phyloP scores from a whole-genome alignment of 2,888 invertebrate genomes.

The Rotaria socialis region DNA sequence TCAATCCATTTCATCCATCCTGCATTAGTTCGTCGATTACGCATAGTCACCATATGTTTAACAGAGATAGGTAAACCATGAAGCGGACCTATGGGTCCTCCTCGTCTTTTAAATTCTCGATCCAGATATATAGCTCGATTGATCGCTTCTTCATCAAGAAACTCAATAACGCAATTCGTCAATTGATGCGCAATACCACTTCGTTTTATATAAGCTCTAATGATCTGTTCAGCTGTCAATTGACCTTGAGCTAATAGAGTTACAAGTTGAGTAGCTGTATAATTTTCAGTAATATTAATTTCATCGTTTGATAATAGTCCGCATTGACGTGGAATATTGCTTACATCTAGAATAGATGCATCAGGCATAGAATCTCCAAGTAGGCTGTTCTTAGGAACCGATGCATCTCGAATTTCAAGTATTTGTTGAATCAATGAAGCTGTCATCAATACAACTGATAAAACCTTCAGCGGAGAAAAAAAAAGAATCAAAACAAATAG shows the following conservation, averaged over 20 bases:
- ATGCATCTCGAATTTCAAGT: background rate
- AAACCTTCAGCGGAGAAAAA: no score
- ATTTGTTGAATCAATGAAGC: background rate
- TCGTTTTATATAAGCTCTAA: background rate
- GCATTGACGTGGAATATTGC: background rate
- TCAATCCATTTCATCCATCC: background rate
- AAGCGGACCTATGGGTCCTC: no score
- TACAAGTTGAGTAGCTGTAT: background rate
- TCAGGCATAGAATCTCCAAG: background rate
- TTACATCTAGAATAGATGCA: background rate
- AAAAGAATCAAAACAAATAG: no score
- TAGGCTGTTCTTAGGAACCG: background rate
- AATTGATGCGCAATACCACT: background rate
- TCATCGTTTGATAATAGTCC: background rate
- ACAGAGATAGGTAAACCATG: no score
- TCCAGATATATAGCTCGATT: no score
- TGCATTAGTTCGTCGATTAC: background rate
- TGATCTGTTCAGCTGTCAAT: background rate
- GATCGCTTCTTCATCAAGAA: background rate
- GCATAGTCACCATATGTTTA: background rate
- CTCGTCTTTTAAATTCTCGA: no score
- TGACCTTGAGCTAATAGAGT: background rate
- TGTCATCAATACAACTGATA: no score
- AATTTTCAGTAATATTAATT: background rate
- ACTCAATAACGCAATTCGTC: background rate